Evolutionary conservation across 2,888 invertebrate genomes (phyloP).

Genomic region (Cataglyphis rosenhaueri): DNA sequence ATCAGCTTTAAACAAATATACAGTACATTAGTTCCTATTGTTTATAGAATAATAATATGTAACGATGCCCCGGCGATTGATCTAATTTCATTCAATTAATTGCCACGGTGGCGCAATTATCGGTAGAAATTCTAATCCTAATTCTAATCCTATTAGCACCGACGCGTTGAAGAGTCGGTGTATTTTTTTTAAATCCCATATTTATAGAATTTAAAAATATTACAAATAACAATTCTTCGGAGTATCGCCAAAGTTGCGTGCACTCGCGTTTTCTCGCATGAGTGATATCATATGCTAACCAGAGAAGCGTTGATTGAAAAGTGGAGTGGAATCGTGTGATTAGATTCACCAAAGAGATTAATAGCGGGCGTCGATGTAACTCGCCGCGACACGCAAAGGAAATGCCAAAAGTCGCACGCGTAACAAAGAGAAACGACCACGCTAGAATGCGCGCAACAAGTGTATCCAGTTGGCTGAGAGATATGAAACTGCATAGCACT

Average conservation of each 20-base stretch:
- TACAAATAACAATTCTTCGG: not conserved
- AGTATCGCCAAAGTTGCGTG: not conserved
- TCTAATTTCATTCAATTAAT: constrained; percentile 62
- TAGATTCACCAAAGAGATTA: constrained; percentile 4
- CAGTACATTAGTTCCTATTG: not conserved
- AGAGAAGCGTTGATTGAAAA: not conserved
- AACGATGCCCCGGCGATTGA: constrained; percentile 41
- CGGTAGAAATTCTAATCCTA: constrained; percentile 50
- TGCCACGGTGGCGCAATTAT: constrained; percentile 46
- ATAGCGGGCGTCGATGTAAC: not conserved
- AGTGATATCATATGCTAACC: not conserved
- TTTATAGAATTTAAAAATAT: too few relatives aligned
- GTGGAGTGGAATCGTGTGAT: not conserved
- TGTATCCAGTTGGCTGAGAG: constrained; percentile 53
- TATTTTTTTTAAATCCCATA: not conserved
- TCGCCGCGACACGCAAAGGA: not conserved
- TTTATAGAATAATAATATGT: constrained; percentile 1
- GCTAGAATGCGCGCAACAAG: constrained; percentile 68
- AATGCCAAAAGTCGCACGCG: constrained; percentile 39
- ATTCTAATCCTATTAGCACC: constrained; percentile 14
- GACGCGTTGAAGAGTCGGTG: not conserved
- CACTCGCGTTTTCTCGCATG: not conserved
- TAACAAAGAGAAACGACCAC: constrained; percentile 50
- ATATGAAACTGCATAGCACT: constrained; percentile 10
- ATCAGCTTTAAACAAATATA: not conserved